Evolutionary conservation across 2,113 vertebrate genomes (phyloP), one percentile per base, ranked within the genome.

Genomic region (Mus pahari): DNA sequence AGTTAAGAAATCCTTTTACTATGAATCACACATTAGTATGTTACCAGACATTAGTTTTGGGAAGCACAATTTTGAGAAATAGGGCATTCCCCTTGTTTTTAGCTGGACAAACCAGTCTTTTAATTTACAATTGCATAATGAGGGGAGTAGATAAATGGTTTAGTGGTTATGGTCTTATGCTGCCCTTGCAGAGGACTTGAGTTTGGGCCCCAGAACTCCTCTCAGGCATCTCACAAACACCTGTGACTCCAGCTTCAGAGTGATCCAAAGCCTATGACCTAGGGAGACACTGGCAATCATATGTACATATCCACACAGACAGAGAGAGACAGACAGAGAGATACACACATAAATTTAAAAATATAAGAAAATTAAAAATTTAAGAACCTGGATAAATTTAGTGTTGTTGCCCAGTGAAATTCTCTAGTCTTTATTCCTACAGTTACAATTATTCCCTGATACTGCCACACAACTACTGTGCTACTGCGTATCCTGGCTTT

Each of bases 1-100:
- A 87, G 12, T 92, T 62, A 45, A 87, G 26, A 91, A 93, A 70
- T 74, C 66, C 7, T 91, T 82, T 93, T 58, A 94, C 79, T 81
- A 62, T 81, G 48, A 12, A 17, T 78, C 39, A 82, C 55, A 70
- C 75, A 64, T 86, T 93, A 91, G n/a, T 81, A 86, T 89, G 64
- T 86, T 94, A 64, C 74, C 36, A 92, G n/a, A 92, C 4, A 75
- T 19, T 92, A 66, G 10, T 83, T 87, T 93, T 16, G 86, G 12
- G 24, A 26, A 28, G 58, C 36, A 42, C 24, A 28, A 17, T 89
- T 94, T 94, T 81, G 13, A n/a, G 33, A 95, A 33, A 36, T 50
- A 79, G 48, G 9, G 50, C 1, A 53, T 31, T 33, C 16, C 6
- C 73, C 53, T 82, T 68, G 84, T 88, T 64, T 87, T 73, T 79